Evolutionary conservation across 2,888 invertebrate genomes (phyloP).

Genomic region (Lissocephala sabroskyi): DNA sequence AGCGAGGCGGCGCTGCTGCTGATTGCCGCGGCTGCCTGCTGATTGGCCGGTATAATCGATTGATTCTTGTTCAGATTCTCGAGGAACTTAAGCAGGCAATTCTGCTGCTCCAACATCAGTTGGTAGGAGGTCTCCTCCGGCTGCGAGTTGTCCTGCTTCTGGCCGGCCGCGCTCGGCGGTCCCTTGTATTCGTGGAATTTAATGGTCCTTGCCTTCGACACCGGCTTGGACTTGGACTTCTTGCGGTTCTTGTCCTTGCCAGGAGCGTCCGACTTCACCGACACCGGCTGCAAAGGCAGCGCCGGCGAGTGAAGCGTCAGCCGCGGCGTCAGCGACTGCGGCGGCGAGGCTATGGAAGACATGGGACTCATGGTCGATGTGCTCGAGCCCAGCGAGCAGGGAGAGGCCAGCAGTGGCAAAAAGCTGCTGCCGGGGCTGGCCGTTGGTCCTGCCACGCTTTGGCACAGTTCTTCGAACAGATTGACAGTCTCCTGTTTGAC

Average conservation of each 20-base stretch:
- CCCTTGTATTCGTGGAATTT: constrained; percentile 98
- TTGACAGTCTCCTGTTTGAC: constrained; percentile 71
- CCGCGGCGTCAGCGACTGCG: constrained; percentile 74
- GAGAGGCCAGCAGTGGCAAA: constrained; percentile 74
- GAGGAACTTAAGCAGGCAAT: constrained; percentile 89
- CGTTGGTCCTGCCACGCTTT: constrained; percentile 74
- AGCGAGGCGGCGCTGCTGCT: constrained; percentile 62
- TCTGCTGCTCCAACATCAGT: constrained; percentile 91
- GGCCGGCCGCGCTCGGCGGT: constrained; percentile 87
- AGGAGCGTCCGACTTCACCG: constrained; percentile 75
- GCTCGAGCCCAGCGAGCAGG: constrained; percentile 75
- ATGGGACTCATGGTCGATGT: constrained; percentile 80
- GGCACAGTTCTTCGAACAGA: constrained; percentile 77
- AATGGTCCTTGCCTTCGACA: constrained; percentile 88
- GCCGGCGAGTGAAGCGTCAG: constrained; percentile 74
- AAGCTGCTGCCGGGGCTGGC: constrained; percentile 69
- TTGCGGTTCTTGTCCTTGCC: constrained; percentile 88
- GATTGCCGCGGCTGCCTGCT: constrained; percentile 20
- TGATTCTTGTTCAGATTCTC: constrained; percentile 87
- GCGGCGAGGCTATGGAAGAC: constrained; percentile 79
- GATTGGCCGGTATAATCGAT: constrained; percentile 79
- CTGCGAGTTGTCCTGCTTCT: constrained; percentile 74
- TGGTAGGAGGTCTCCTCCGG: constrained; percentile 88
- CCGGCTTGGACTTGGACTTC: constrained; percentile 85
- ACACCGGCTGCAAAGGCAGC: constrained; percentile 66